Percentiles rank a stretch among this genome's conserved stretches.
These are phyloP conservation scores for Trachelus iudaicus DNA, from an alignment of 2,888 invertebrate species.

Conservation along the genomic window DNA sequence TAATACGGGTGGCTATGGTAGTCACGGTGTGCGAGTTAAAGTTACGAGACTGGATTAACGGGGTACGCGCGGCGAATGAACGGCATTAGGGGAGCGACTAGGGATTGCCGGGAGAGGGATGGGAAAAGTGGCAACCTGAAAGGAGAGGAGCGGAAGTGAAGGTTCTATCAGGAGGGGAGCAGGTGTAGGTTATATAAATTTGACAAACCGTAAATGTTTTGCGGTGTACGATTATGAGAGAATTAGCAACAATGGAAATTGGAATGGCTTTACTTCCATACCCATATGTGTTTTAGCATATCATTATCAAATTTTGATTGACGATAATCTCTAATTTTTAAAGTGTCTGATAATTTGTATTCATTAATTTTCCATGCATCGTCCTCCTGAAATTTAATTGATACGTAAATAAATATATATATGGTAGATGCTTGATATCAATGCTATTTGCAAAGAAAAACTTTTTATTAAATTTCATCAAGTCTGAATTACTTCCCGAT, in stretches of 20 bases:
- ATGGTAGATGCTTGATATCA: not conserved
- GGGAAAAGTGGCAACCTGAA: conserved; percentile 22
- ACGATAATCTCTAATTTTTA: not conserved
- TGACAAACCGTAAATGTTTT: conserved; percentile 22
- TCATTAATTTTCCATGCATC: not conserved
- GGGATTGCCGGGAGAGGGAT: conserved; percentile 26
- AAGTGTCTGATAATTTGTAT: not conserved
- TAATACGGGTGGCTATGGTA: conserved; percentile 5
- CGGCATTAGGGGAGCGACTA: conserved; percentile 36
- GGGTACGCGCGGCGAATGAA: conserved; percentile 43
- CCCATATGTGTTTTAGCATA: not conserved
- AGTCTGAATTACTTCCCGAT: not conserved
- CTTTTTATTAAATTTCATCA: not conserved
- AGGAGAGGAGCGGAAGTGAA: conserved; percentile 16
- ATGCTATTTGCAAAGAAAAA: not conserved
- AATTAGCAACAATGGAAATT: conserved; percentile 26
- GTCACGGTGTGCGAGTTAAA: conserved; percentile 29
- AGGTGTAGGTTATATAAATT: conserved; percentile 26
- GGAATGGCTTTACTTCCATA: not conserved
- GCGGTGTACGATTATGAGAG: conserved; percentile 28
- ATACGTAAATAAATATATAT: not conserved
- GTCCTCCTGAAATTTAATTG: not conserved
- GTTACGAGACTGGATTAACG: conserved; percentile 41
- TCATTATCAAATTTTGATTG: not conserved
- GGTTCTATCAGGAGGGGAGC: conserved; percentile 16